Evolutionary conservation across 2,113 vertebrate species (phyloP).

Genomic region (Bufo gargarizans): DNA sequence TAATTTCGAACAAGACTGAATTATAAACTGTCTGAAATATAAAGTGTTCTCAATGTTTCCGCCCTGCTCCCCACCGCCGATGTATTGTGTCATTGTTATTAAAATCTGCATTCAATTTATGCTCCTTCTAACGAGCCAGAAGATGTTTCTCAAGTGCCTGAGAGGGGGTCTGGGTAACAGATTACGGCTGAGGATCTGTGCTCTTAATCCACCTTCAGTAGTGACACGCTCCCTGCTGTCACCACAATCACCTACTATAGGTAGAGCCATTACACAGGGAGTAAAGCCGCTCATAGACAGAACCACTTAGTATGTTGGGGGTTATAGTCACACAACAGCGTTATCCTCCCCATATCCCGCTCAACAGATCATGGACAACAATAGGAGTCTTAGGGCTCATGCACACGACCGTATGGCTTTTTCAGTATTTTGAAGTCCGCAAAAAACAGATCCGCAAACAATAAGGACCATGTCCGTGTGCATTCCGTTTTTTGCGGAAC

Average conservation of each 20-base stretch:
- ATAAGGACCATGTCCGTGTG: no score
- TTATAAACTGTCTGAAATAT: not conserved
- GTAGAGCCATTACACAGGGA: not conserved
- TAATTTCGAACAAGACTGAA: not conserved
- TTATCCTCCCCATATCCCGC: not conserved
- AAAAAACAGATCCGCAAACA: no score
- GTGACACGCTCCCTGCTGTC: not conserved
- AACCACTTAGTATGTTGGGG: not conserved
- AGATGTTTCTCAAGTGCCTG: not conserved
- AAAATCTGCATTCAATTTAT: not conserved
- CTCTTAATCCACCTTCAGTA: conserved; percentile 3
- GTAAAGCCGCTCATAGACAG: not conserved
- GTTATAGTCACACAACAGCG: not conserved
- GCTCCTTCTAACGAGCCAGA: not conserved
- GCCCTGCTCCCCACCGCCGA: not conserved
- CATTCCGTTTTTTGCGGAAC: no score
- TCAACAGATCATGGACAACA: no score
- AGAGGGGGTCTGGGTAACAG: not conserved
- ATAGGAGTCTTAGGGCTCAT: no score
- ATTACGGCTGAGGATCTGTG: not conserved
- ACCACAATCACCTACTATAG: not conserved
- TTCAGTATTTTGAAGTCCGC: no score
- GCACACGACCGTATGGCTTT: no score
- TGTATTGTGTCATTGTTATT: not conserved
- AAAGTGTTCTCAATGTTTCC: not conserved